phyloP scores from a whole-genome alignment of 2,888 invertebrate species.

The Epicampocera succincta region DNA sequence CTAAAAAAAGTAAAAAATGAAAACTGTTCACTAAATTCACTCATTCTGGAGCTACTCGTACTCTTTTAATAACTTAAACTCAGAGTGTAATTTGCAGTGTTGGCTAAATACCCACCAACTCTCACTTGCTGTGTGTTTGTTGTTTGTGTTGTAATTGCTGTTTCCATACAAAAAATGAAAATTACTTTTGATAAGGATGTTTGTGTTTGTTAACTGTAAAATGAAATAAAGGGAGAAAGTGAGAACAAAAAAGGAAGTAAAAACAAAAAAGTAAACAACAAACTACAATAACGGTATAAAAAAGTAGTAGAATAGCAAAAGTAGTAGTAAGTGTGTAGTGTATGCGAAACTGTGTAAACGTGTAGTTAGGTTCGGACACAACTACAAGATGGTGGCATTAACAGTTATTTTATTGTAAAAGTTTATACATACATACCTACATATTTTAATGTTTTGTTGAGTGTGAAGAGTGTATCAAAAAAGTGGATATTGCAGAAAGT shows the following conservation, averaged over 20 bases:
- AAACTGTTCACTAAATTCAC: slow-evolving; percentile 31
- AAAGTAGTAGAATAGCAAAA: slow-evolving; percentile 19
- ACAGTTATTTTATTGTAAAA: slow-evolving; percentile 8
- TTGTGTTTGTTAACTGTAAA: slow-evolving; percentile 45
- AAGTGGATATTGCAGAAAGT: slow-evolving; percentile 59
- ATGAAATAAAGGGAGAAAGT: slow-evolving; percentile 31
- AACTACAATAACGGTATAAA: slow-evolving; percentile 40
- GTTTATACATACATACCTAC: neutral
- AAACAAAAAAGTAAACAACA: slow-evolving; percentile 26
- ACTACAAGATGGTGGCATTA: slow-evolving; percentile 53
- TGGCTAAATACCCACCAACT: slow-evolving; percentile 47
- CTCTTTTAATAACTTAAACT: slow-evolving; percentile 15
- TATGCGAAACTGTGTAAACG: slow-evolving; percentile 48
- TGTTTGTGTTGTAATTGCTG: slow-evolving; percentile 19
- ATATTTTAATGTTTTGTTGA: neutral
- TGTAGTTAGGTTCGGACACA: slow-evolving; percentile 56
- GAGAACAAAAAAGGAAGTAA: slow-evolving; percentile 43
- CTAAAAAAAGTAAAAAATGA: neutral
- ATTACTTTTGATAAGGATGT: slow-evolving; percentile 49
- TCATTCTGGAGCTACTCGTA: slow-evolving; percentile 24
- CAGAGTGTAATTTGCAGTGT: slow-evolving; percentile 36
- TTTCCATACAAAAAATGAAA: slow-evolving; percentile 49
- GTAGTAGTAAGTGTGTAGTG: slow-evolving; percentile 38
- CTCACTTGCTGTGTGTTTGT: slow-evolving; percentile 41
- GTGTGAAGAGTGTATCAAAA: neutral